A percentile compares a stretch with the other conserved stretches of the same genome.
phyloP scores from a whole-genome alignment of 2,113 vertebrate species.

The Oncorhynchus kisutch region DNA sequence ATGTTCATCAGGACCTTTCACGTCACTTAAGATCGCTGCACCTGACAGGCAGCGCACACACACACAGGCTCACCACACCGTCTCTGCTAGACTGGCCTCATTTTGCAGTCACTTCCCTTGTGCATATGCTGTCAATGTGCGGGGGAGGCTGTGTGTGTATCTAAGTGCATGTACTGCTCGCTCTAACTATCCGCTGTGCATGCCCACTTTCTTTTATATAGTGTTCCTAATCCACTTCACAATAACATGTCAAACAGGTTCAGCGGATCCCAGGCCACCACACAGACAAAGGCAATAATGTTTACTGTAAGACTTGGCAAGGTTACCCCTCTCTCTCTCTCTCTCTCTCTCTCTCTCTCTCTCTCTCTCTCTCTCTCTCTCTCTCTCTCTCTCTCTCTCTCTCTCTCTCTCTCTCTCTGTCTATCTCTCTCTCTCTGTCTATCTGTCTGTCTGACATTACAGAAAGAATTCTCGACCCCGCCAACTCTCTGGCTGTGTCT shows the following conservation, averaged over 20 bases:
- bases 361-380: too few relatives aligned
- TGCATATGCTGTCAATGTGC: not conserved
- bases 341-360: too few relatives aligned
- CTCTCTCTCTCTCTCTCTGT: too few relatives aligned
- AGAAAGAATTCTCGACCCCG: too few relatives aligned
- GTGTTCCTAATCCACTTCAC: not conserved
- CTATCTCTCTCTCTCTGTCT: too few relatives aligned
- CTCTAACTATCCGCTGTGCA: not conserved
- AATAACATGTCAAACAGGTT: not conserved
- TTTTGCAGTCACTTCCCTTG: not conserved
- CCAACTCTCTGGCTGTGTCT: too few relatives aligned
- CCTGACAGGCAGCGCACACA: not conserved
- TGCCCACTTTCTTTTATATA: not conserved
- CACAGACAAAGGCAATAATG: too few relatives aligned
- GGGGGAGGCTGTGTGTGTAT: not conserved
- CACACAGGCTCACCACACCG: not conserved
- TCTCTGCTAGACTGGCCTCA: not conserved
- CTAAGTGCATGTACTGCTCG: not conserved
- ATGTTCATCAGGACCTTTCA: not conserved
- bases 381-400: too few relatives aligned
- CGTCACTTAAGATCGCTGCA: not conserved
- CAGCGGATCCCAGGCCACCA: too few relatives aligned
- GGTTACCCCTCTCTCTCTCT: too few relatives aligned
- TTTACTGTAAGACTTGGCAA: too few relatives aligned
- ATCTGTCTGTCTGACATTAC: too few relatives aligned